phyloP scores from a whole-genome alignment of 2,797 vertebrate species.

The Hippocampus kuda region DNA sequence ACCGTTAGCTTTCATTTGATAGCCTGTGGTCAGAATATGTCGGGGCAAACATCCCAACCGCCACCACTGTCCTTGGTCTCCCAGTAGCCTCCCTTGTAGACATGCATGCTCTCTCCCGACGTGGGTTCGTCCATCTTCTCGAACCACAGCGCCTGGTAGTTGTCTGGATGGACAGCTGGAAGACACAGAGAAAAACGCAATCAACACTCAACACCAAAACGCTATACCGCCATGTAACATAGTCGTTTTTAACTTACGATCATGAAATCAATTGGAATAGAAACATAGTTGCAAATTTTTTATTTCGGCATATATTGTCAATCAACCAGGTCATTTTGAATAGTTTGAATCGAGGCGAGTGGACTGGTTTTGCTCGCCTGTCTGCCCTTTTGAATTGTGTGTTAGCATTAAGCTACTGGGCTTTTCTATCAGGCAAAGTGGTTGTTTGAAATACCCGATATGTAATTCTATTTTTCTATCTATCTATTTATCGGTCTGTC shows the following conservation, averaged over 20 bases:
- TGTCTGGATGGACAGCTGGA: slow-evolving; percentile 75
- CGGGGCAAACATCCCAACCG: slow-evolving; percentile 78
- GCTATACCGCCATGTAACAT: background rate
- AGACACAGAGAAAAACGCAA: background rate
- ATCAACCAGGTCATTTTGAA: no score
- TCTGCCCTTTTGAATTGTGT: background rate
- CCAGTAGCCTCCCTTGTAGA: slow-evolving; percentile 93
- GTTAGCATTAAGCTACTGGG: no score
- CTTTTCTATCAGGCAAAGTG: background rate
- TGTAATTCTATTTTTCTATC: background rate
- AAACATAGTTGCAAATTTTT: no score
- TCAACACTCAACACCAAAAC: background rate
- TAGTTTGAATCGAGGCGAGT: no score
- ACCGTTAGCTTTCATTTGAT: background rate
- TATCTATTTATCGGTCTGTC: background rate
- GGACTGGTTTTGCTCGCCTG: no score
- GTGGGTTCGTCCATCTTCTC: slow-evolving; percentile 74
- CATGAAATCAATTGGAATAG: no score
- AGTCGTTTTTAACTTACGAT: background rate
- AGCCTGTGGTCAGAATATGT: slow-evolving; percentile 76
- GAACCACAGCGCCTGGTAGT: slow-evolving; percentile 86
- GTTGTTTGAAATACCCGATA: background rate
- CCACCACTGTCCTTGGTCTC: slow-evolving; percentile 84
- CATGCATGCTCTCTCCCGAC: slow-evolving; percentile 77
- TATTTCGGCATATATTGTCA: no score